A percentile compares a stretch with the other conserved stretches of the same genome.
Evolutionary conservation across 1,140 invertebrate species (phyloP).

Genomic region (Bactericera cockerelli): DNA sequence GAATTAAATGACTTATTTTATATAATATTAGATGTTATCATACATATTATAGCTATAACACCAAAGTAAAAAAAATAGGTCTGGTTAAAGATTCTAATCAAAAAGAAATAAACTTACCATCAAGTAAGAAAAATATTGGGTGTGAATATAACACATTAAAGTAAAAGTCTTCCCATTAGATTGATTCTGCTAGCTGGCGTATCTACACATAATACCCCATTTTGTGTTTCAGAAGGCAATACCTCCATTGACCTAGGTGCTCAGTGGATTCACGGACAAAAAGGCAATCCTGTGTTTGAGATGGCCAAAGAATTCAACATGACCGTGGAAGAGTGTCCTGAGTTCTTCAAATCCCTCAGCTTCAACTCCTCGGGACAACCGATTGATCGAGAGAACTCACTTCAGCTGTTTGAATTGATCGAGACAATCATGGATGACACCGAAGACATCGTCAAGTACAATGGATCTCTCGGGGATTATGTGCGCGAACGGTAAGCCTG

Average conservation of each 20-base stretch:
- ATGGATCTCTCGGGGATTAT: slow-evolving; percentile 32
- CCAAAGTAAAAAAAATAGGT: too few relatives aligned
- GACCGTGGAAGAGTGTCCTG: slow-evolving; percentile 28
- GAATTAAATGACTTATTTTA: too few relatives aligned
- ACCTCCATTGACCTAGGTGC: slow-evolving; percentile 61
- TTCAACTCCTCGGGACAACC: not conserved
- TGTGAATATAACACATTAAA: too few relatives aligned
- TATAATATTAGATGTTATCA: too few relatives aligned
- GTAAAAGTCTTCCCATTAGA: too few relatives aligned
- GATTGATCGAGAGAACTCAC: not conserved
- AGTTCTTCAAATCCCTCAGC: slow-evolving; percentile 17
- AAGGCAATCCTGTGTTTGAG: slow-evolving; percentile 48
- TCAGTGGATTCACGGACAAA: slow-evolving; percentile 70
- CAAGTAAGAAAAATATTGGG: too few relatives aligned
- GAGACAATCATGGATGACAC: slow-evolving; percentile 21
- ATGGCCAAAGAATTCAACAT: slow-evolving; percentile 37
- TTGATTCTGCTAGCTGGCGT: too few relatives aligned
- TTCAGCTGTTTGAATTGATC: slow-evolving; percentile 14
- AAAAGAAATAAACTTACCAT: too few relatives aligned
- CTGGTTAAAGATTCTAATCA: too few relatives aligned
- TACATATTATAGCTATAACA: too few relatives aligned
- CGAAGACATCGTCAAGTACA: slow-evolving; percentile 23
- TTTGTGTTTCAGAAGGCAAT: slow-evolving; percentile 28
- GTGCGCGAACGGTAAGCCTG: slow-evolving; percentile 28
- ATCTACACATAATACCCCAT: not conserved